phyloP scores from a whole-genome alignment of 2,888 invertebrate genomes.

The Ectobius pallidus region DNA sequence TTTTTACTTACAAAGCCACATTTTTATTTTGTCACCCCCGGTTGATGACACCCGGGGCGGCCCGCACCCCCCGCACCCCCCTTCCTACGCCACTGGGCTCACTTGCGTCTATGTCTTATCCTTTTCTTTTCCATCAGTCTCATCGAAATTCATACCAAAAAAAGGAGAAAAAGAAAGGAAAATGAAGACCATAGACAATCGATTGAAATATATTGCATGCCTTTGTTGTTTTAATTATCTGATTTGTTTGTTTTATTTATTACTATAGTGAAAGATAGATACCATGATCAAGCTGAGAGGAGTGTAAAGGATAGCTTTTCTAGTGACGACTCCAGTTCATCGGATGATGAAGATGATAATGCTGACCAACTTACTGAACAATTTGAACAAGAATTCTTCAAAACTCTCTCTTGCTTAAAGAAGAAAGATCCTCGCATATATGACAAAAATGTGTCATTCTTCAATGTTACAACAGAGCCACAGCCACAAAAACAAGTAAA shows the following conservation, averaged over 20 bases:
- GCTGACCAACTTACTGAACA: constrained; percentile 66
- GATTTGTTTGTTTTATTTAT: constrained; percentile 22
- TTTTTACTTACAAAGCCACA: too few species aligned
- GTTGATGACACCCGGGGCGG: too few species aligned
- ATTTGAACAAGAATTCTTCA: constrained; percentile 85
- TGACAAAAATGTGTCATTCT: constrained; percentile 74
- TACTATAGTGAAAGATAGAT: constrained; percentile 73
- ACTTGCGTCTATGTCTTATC: too few species aligned
- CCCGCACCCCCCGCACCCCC: too few species aligned
- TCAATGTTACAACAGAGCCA: constrained; percentile 51
- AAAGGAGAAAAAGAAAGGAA: too few species aligned
- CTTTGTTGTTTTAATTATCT: background rate
- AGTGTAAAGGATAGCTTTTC: constrained; percentile 55
- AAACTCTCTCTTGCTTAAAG: constrained; percentile 83
- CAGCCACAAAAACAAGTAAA: constrained; percentile 45
- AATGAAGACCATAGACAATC: too few species aligned
- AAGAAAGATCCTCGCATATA: constrained; percentile 90
- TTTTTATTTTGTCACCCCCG: too few species aligned
- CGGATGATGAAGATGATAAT: constrained; percentile 70
- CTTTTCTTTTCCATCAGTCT: too few species aligned
- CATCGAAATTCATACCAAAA: too few species aligned
- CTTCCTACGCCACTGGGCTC: too few species aligned
- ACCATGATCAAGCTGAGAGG: constrained; percentile 64
- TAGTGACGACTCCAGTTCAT: constrained; percentile 58
- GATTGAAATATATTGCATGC: too few species aligned